Evolutionary conservation across 2,888 invertebrate genomes (phyloP).

Genomic region (Vanessa cardui): DNA sequence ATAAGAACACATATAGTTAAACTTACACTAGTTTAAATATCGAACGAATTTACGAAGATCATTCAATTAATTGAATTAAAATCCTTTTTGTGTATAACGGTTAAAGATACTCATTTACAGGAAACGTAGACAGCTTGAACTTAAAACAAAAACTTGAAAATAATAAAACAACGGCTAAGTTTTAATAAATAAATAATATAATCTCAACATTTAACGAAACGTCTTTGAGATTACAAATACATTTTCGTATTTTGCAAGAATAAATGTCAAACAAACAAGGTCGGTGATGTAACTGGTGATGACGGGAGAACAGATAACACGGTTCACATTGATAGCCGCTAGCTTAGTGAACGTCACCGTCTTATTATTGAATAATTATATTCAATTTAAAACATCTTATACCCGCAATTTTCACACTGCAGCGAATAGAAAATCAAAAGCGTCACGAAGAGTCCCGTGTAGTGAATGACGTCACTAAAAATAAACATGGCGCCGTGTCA

Average conservation of each 20-base stretch:
- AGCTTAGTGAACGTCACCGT: constrained; percentile 50
- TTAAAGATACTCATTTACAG: no score
- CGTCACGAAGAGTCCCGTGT: no score
- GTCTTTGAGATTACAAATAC: constrained; percentile 32
- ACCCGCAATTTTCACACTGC: background rate
- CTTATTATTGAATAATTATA: constrained; percentile 21
- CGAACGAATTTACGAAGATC: no score
- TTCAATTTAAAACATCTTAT: background rate
- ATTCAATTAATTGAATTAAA: no score
- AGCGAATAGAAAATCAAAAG: background rate
- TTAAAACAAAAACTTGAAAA: no score
- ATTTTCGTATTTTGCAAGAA: constrained; percentile 43
- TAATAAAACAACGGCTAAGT: background rate
- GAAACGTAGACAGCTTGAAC: no score
- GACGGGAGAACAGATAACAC: constrained; percentile 61
- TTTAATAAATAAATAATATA: background rate
- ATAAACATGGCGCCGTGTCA: no score
- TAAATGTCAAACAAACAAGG: constrained; percentile 74
- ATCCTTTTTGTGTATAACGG: no score
- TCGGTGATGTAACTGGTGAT: constrained; percentile 75
- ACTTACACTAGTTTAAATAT: no score
- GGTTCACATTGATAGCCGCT: constrained; percentile 57
- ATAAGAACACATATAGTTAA: no score
- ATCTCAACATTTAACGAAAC: constrained; percentile 4
- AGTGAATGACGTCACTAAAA: no score